Evolutionary conservation across 2,888 invertebrate genomes (phyloP).

Genomic region (Chymomyza procnemis): DNA sequence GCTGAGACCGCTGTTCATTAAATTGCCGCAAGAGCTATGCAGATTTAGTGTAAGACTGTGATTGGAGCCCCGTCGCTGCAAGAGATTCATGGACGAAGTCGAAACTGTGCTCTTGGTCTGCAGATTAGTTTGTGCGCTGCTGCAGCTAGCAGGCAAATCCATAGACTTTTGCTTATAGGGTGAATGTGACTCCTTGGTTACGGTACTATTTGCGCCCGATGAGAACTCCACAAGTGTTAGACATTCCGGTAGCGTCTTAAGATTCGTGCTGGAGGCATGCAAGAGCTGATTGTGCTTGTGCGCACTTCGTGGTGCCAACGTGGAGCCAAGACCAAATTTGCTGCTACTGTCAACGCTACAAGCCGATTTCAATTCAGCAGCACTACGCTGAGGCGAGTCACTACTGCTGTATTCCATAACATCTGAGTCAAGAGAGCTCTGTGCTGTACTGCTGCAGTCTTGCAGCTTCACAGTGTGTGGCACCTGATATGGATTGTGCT

Average conservation of each 20-base stretch:
- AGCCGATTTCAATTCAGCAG: slow-evolving; percentile 50
- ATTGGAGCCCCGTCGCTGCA: slow-evolving; percentile 82
- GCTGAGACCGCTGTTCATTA: slow-evolving; percentile 78
- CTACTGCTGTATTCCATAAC: slow-evolving; percentile 23
- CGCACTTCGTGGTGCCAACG: slow-evolving; percentile 53
- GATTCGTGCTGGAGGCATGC: slow-evolving; percentile 82
- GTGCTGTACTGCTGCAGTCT: slow-evolving; percentile 25
- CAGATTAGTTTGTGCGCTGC: slow-evolving; percentile 11
- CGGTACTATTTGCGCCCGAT: slow-evolving; percentile 26
- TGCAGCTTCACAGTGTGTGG: slow-evolving; percentile 27
- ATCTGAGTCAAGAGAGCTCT: slow-evolving; percentile 55
- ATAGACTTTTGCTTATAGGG: slow-evolving; percentile 72
- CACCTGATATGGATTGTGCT: slow-evolving; percentile 63
- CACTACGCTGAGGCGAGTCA: slow-evolving; percentile 33
- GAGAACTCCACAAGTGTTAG: slow-evolving; percentile 84
- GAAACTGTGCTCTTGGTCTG: slow-evolving; percentile 40
- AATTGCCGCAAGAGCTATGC: slow-evolving; percentile 80
- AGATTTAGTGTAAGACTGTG: slow-evolving; percentile 82
- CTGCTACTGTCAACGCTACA: slow-evolving; percentile 52
- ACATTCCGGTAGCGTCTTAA: slow-evolving; percentile 86
- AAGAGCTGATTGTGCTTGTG: slow-evolving; percentile 71
- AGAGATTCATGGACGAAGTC: slow-evolving; percentile 69
- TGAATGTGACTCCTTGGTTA: slow-evolving; percentile 33
- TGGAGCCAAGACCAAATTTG: slow-evolving; percentile 54
- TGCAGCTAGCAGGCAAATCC: slow-evolving; percentile 50